Conservation (phyloP, 2,113 vertebrate species). For the Marmota flaviventris region DNA sequence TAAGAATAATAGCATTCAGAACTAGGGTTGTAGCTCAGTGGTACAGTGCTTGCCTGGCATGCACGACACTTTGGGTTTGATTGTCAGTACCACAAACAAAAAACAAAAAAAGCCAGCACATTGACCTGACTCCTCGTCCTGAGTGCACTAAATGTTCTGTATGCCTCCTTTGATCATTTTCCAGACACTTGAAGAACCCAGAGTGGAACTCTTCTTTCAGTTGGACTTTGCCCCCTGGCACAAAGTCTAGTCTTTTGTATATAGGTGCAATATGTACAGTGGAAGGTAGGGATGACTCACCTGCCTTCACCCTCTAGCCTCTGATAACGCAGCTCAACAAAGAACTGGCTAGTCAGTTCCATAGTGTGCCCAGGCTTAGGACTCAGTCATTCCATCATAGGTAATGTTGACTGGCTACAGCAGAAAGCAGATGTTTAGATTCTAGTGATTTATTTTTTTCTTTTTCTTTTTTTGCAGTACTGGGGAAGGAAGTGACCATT, state of each 20-base stretch:
- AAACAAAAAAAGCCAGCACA: neutral
- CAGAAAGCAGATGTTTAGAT: neutral
- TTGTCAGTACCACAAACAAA: neutral
- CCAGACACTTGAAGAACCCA: neutral
- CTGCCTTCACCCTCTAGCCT: neutral
- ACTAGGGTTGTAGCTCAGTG: no score
- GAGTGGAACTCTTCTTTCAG: neutral
- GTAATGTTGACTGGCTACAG: neutral
- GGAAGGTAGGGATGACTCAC: neutral
- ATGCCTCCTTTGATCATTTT: neutral
- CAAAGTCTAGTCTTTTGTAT: neutral
- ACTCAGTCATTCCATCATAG: neutral
- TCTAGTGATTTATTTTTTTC: neutral
- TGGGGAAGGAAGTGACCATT: neutral
- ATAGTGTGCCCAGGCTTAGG: neutral
- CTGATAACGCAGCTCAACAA: neutral
- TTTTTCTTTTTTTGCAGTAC: neutral
- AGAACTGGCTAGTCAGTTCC: neutral
- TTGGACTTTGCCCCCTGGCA: neutral
- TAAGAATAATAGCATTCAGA: neutral
- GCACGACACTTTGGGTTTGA: no score
- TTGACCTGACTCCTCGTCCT: neutral
- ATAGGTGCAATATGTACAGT: neutral
- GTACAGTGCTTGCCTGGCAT: no score
- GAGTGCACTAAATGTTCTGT: rapidly evolving